Percentiles rank a stretch among this genome's conserved stretches.
phyloP scores from a whole-genome alignment of 2,888 invertebrate species.

The Stenodera caucasica region DNA sequence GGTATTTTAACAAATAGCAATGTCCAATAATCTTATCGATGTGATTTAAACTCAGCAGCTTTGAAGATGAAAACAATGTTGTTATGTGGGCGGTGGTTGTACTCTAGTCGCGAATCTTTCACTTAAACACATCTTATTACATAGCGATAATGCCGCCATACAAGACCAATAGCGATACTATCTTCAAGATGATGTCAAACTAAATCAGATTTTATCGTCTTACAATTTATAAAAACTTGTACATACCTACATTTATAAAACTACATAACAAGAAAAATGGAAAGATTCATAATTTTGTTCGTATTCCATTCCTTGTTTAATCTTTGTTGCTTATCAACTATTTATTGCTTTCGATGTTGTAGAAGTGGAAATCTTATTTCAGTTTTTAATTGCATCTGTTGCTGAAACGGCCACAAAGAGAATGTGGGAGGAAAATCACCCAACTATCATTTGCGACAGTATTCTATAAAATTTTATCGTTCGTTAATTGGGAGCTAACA shows the following conservation, averaged over 20 bases:
- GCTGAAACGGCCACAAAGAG: neutral
- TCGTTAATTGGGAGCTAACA: neutral
- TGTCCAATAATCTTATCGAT: conserved; percentile 1
- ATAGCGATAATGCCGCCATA: neutral
- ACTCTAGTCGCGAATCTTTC: neutral
- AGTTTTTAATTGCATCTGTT: conserved; percentile 2
- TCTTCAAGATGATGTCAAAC: neutral
- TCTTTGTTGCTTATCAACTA: neutral
- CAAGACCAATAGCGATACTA: neutral
- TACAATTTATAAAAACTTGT: neutral
- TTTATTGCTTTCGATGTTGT: neutral
- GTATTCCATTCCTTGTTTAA: neutral
- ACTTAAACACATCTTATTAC: conserved; percentile 2
- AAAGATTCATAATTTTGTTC: neutral
- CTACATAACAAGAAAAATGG: no score
- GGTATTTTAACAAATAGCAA: neutral
- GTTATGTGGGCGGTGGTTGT: neutral
- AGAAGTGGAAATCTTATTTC: neutral
- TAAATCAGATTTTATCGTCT: conserved; percentile 4
- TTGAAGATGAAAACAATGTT: neutral
- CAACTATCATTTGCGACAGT: neutral
- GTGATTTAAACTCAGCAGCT: neutral
- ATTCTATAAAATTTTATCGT: neutral
- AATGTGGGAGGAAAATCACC: neutral
- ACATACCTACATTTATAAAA: neutral